These are phyloP conservation scores for Lepus oiostolus DNA, from an alignment of 2,797 vertebrate genomes.

Conservation along the genomic window DNA sequence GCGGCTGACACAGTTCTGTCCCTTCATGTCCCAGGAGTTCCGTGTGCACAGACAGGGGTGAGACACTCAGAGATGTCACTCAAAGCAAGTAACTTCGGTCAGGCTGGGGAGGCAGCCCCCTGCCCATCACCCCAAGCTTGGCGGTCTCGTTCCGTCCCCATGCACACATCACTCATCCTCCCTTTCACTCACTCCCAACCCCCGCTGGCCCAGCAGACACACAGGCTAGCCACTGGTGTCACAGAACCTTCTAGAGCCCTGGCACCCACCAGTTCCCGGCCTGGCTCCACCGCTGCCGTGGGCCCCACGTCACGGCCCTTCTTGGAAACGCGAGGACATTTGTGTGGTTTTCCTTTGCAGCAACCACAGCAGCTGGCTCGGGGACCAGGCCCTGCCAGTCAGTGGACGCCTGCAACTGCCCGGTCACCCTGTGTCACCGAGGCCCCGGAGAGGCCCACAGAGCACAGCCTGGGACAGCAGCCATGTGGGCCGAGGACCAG, in stretches of 20 bases:
- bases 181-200: not conserved
- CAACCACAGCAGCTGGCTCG: not conserved
- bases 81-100: not conserved
- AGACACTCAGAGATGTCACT: not conserved
- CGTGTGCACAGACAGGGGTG: accelerated
- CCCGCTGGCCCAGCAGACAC: not conserved
- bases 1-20: not conserved
- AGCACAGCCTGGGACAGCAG: not conserved
- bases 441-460: not conserved
- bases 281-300: not conserved
- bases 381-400: not conserved
- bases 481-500: not conserved
- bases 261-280: not conserved
- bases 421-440: accelerated
- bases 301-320: not conserved
- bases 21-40: not conserved
- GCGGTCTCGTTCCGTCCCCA: not conserved
- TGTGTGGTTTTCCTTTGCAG: not conserved
- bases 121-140: accelerated
- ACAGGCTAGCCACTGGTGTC: not conserved
- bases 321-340: not conserved
- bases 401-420: not conserved
- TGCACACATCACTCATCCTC: not conserved
- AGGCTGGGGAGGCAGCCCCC: not conserved
- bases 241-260: not conserved